phyloP scores from a whole-genome alignment of 2,797 vertebrate species.

The Danio tinwini region DNA sequence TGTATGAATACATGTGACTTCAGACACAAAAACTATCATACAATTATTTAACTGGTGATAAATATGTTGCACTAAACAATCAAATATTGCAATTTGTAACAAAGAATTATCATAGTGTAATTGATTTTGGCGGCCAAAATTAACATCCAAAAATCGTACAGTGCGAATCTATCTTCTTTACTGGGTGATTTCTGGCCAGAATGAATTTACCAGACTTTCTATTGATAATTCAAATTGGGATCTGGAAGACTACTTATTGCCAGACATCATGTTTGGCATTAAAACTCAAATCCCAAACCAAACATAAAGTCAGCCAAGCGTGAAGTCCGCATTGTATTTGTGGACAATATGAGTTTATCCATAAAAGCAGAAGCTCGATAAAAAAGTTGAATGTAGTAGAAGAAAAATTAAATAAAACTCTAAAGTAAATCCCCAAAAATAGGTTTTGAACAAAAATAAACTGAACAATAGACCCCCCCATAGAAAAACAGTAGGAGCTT shows the following conservation, averaged over 20 bases:
- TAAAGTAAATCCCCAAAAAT: neutral
- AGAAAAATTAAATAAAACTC: neutral
- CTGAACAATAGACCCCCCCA: no score
- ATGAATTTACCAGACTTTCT: slow-evolving; percentile 8
- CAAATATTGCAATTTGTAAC: slow-evolving; percentile 1
- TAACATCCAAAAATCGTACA: neutral
- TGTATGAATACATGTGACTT: no score
- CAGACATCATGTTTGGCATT: neutral
- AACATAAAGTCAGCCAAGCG: slow-evolving; percentile 5
- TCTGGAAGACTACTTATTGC: neutral
- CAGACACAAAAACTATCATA: neutral
- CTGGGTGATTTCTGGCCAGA: neutral
- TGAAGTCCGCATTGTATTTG: neutral
- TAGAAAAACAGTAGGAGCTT: slow-evolving; percentile 1
- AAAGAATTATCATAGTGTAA: slow-evolving; percentile 5
- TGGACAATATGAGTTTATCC: neutral
- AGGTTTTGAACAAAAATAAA: neutral
- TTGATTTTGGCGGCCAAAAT: neutral
- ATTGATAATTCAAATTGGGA: neutral
- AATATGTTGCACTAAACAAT: neutral
- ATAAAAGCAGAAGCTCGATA: neutral
- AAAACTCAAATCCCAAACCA: neutral
- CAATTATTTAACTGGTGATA: neutral
- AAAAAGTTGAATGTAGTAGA: neutral
- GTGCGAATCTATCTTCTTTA: neutral